phyloP scores from a whole-genome alignment of 1,140 invertebrate species.

The Anoplolepis gracilipes region DNA sequence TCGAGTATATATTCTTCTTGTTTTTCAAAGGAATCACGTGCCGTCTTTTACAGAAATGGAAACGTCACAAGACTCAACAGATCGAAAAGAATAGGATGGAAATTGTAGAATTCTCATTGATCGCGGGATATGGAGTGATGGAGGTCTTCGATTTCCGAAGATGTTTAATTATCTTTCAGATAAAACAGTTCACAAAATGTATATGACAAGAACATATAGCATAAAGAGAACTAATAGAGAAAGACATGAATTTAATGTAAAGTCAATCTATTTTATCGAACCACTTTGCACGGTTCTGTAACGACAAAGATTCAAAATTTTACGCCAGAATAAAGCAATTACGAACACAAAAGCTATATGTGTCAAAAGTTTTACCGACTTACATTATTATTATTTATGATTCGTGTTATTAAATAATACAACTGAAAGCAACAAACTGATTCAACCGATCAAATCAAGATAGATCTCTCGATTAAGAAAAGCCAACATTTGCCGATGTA shows the following conservation, averaged over 20 bases:
- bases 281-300: background rate
- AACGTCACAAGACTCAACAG: background rate
- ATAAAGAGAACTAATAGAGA: background rate
- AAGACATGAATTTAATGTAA: slow-evolving; percentile 17
- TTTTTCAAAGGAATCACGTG: slow-evolving; percentile 6
- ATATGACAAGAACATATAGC: background rate
- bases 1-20: background rate
- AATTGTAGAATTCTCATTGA: background rate
- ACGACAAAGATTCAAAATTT: background rate
- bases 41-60: background rate
- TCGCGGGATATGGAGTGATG: background rate
- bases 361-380: background rate
- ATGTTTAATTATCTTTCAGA: slow-evolving; percentile 3
- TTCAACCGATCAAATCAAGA: background rate
- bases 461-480: background rate
- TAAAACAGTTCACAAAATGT: background rate
- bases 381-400: background rate
- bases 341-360: background rate
- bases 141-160: slow-evolving; percentile 1
- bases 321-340: background rate
- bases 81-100: slow-evolving; percentile 6
- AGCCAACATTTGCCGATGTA: slow-evolving; percentile 5
- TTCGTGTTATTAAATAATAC: background rate
- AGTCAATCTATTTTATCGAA: slow-evolving; percentile 8
- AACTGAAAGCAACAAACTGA: background rate